A percentile compares a stretch with the other conserved stretches of the same genome.
phyloP scores from a whole-genome alignment of 2,888 invertebrate species.

The Bibio marci region DNA sequence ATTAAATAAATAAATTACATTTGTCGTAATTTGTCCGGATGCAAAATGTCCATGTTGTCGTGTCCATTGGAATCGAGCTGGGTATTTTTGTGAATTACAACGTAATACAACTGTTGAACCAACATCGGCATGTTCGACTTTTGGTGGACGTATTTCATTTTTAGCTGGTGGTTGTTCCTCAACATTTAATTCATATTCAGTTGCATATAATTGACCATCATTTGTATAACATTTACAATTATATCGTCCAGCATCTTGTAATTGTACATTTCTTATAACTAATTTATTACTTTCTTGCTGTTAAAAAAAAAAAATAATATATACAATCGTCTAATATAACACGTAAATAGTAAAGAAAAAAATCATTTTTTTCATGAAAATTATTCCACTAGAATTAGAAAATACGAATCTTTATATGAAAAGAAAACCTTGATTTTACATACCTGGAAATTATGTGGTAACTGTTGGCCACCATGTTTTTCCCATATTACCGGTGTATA shows the following conservation, averaged over 20 bases:
- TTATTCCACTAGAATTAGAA: too few species aligned
- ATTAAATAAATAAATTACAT: slow-evolving; percentile 1
- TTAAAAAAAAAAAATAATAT: slow-evolving; percentile 1
- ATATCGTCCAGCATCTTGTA: slow-evolving; percentile 73
- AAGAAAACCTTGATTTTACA: too few species aligned
- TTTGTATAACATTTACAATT: slow-evolving; percentile 50
- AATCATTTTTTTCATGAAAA: too few species aligned
- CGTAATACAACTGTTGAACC: slow-evolving; percentile 47
- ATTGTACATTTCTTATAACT: slow-evolving; percentile 56
- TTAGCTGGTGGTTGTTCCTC: slow-evolving; percentile 11
- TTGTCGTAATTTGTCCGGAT: slow-evolving; percentile 15
- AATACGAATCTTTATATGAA: too few species aligned
- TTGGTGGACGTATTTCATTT: slow-evolving; percentile 16
- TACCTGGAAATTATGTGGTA: slow-evolving; percentile 23
- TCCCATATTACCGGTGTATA: slow-evolving; percentile 26
- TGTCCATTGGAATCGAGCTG: slow-evolving; percentile 22
- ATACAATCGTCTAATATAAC: too few species aligned
- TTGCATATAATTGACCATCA: slow-evolving; percentile 33
- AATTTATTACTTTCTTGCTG: slow-evolving; percentile 28
- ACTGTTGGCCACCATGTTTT: slow-evolving; percentile 20
- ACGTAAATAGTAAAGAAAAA: too few species aligned
- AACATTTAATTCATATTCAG: slow-evolving; percentile 33
- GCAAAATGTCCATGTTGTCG: slow-evolving; percentile 26
- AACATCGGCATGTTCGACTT: slow-evolving; percentile 25
- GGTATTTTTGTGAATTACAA: slow-evolving; percentile 33